These are phyloP conservation scores for Hylomyscus alleni DNA, from an alignment of 2,797 vertebrate species.

Conservation along the genomic window DNA sequence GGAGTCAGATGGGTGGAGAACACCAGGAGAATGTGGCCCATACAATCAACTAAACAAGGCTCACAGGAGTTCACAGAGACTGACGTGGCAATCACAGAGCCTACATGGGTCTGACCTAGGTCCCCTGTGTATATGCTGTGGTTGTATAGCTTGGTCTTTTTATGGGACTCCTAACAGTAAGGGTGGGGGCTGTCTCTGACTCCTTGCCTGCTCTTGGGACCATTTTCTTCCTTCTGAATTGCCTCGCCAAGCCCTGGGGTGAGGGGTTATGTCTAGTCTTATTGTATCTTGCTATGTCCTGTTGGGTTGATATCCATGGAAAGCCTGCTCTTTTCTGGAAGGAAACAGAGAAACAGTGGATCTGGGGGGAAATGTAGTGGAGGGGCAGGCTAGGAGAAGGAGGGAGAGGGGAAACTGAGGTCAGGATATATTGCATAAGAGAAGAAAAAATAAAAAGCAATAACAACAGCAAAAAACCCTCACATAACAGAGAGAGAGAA, in stretches of 20 bases:
- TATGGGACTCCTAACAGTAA: neutral
- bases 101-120: neutral
- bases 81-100: neutral
- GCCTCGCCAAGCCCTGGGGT: neutral
- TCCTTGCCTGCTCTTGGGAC: neutral
- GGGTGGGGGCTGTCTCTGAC: too few species aligned
- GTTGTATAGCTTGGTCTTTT: neutral
- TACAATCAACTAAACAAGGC: neutral
- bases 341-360: neutral
- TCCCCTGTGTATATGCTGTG: neutral
- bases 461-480: too few species aligned
- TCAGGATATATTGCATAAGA: neutral
- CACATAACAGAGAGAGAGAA: neutral
- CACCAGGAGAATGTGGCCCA: neutral
- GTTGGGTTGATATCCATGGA: neutral
- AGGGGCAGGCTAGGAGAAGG: neutral
- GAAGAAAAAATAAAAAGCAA: neutral
- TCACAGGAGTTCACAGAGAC: neutral
- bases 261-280: neutral
- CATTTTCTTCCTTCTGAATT: neutral
- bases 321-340: neutral
- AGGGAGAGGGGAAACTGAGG: neutral
- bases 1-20: neutral
- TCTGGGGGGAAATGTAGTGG: neutral
- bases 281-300: neutral